Evolutionary conservation across 2,113 vertebrate genomes (phyloP).

Genomic region (Nannospalax galili): DNA sequence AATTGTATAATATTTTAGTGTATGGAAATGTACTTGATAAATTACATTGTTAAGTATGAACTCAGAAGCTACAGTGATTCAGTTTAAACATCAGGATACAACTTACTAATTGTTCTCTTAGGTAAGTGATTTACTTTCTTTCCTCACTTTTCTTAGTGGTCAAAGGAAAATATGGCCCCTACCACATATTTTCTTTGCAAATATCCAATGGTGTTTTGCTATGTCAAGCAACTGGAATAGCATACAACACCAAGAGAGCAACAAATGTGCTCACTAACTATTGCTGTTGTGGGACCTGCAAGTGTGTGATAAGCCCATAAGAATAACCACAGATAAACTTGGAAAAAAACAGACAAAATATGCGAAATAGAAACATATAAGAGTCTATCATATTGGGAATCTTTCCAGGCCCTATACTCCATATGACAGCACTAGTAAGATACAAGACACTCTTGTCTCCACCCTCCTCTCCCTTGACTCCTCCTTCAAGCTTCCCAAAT

Average conservation of each 20-base stretch:
- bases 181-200: not conserved
- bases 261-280: not conserved
- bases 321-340: not conserved
- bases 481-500: not conserved
- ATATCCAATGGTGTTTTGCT: not conserved
- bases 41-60: not conserved
- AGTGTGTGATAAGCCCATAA: not conserved
- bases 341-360: not conserved
- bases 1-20: not conserved
- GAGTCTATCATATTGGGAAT: not conserved
- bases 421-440: not conserved
- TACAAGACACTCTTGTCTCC: not conserved
- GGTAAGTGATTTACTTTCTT: not conserved
- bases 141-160: not conserved
- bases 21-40: not conserved
- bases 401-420: not conserved
- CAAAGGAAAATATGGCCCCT: not conserved
- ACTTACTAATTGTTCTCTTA: not conserved
- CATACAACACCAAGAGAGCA: not conserved
- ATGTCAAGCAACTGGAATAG: not conserved
- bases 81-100: not conserved
- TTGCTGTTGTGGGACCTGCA: not conserved
- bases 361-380: not conserved
- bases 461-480: not conserved
- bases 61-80: not conserved